These are phyloP conservation scores for Nebria ingens DNA, from an alignment of 1,140 invertebrate species.

Conservation along the genomic window DNA sequence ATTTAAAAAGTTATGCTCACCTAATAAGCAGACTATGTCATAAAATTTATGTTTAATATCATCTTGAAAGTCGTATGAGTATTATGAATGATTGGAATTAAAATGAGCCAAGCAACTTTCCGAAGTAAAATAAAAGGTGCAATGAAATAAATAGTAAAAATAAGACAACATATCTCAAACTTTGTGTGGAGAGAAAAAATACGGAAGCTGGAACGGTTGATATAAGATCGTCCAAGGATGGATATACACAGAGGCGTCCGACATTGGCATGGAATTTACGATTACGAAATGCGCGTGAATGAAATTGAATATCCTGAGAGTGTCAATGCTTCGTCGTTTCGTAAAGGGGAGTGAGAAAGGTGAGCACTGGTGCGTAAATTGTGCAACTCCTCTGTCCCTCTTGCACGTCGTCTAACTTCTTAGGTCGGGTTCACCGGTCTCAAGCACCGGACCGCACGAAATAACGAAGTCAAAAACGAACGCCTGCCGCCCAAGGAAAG, in stretches of 20 bases:
- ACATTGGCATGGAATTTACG: slow-evolving; percentile 23
- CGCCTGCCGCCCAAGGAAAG: slow-evolving; percentile 15
- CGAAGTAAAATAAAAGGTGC: not conserved
- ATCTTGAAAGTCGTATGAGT: too few species aligned
- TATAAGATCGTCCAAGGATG: slow-evolving; percentile 13
- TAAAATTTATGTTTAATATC: too few species aligned
- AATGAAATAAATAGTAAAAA: not conserved
- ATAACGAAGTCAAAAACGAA: slow-evolving; percentile 25
- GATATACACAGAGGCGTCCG: slow-evolving; percentile 13
- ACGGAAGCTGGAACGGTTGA: slow-evolving; percentile 10
- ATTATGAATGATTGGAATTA: not conserved
- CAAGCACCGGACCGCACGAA: slow-evolving; percentile 17
- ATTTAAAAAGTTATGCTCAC: too few species aligned
- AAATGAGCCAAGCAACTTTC: not conserved
- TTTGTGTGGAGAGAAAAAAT: not conserved
- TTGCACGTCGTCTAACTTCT: not conserved
- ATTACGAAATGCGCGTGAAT: slow-evolving; percentile 20
- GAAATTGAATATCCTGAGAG: slow-evolving; percentile 24
- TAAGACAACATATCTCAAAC: too few species aligned
- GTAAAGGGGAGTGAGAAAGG: slow-evolving; percentile 3
- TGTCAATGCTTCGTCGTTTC: slow-evolving; percentile 2
- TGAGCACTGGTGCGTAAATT: slow-evolving; percentile 22
- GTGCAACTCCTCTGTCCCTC: slow-evolving; percentile 12
- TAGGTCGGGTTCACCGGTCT: not conserved
- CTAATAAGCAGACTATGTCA: too few species aligned